Percentiles rank a stretch among this genome's conserved stretches.
These are phyloP conservation scores for Drosophila paramelanica DNA, from an alignment of 2,888 invertebrate species.

Conservation along the genomic window DNA sequence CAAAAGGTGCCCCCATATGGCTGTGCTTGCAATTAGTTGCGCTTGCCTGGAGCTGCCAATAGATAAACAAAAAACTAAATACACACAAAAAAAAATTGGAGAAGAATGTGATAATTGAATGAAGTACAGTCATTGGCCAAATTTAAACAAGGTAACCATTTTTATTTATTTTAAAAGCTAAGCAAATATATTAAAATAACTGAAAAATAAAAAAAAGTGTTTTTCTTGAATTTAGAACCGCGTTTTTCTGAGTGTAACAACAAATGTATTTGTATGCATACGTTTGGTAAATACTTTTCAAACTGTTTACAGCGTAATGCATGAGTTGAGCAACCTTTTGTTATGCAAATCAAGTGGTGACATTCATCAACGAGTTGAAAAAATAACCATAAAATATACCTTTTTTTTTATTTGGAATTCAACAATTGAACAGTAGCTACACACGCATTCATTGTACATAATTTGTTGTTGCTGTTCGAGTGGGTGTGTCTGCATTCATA, in stretches of 20 bases:
- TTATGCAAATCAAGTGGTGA: conserved; percentile 71
- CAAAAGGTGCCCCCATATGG: conserved; percentile 69
- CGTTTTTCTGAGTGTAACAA: conserved; percentile 4
- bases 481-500: conserved; percentile 56
- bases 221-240: too few relatives aligned
- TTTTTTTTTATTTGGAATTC: conserved; percentile 11
- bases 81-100: neutral
- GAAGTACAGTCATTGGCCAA: too few relatives aligned
- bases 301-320: conserved; percentile 21
- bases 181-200: too few relatives aligned
- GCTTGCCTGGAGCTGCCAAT: conserved; percentile 55
- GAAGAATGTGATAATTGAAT: too few relatives aligned
- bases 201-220: too few relatives aligned
- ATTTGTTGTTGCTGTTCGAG: conserved; percentile 11
- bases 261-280: neutral
- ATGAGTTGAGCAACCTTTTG: conserved; percentile 43
- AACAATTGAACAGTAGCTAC: conserved; percentile 41
- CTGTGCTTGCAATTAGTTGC: conserved; percentile 57
- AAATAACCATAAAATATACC: conserved; percentile 48
- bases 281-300: conserved; percentile 9
- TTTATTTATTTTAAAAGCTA: too few relatives aligned
- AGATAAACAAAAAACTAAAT: conserved; percentile 50
- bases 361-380: conserved; percentile 41
- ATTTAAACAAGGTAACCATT: too few relatives aligned
- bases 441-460: conserved; percentile 11